Conservation (phyloP, 2,888 invertebrate genomes). For the Aspidiotus destructor region DNA sequence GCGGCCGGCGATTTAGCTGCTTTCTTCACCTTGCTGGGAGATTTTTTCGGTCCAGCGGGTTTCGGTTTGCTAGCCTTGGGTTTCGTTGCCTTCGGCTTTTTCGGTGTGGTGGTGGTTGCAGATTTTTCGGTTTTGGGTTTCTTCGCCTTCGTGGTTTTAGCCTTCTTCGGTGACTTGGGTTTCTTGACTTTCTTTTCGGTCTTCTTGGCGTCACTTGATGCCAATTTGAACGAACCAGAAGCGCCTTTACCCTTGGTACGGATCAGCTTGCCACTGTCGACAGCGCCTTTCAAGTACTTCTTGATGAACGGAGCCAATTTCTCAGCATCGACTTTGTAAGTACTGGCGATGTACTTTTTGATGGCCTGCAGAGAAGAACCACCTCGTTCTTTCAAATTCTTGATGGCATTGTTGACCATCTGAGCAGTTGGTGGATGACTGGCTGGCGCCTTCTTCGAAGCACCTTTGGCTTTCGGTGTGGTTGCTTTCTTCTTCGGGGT, state of each 20-base stretch:
- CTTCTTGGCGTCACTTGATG: constrained; percentile 34
- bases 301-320: constrained; percentile 52
- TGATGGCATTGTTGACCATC: constrained; percentile 52
- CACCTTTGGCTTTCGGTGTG: constrained; percentile 36
- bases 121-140: constrained; percentile 10
- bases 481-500: constrained; percentile 37
- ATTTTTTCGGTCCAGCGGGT: constrained; percentile 9
- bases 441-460: constrained; percentile 39
- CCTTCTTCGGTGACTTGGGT: constrained; percentile 8
- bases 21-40: constrained; percentile 11
- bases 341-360: constrained; percentile 53
- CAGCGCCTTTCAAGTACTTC: constrained; percentile 50
- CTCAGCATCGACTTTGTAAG: constrained; percentile 52
- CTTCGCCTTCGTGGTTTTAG: background rate
- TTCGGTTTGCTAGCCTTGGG: constrained; percentile 6
- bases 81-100: constrained; percentile 10
- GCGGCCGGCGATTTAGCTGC: constrained; percentile 8
- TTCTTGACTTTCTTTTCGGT: constrained; percentile 3
- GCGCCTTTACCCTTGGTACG: constrained; percentile 51
- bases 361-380: constrained; percentile 53
- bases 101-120: constrained; percentile 10
- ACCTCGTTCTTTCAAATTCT: constrained; percentile 47
- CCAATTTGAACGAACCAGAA: constrained; percentile 47
- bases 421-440: constrained; percentile 47
- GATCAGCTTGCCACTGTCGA: constrained; percentile 46